phyloP scores from a whole-genome alignment of 2,888 invertebrate species.

The Peribatodes rhomboidaria region DNA sequence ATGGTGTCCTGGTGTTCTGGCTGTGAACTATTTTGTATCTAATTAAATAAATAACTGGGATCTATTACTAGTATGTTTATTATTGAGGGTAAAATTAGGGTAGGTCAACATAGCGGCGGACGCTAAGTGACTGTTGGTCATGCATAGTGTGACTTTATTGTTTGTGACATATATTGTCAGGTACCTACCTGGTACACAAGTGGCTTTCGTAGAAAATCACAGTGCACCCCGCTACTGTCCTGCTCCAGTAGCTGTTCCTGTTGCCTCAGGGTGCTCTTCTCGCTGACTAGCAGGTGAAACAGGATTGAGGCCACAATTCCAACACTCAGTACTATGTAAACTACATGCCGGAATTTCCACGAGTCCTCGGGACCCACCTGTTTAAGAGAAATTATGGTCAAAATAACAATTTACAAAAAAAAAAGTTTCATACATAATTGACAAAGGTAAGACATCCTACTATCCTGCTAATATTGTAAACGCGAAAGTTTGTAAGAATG shows the following conservation, averaged over 20 bases:
- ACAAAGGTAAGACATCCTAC: too few species aligned
- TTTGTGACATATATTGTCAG: background rate
- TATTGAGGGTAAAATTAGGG: too few species aligned
- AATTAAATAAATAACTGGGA: too few species aligned
- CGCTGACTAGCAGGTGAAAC: conserved; percentile 91
- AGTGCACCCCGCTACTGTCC: conserved; percentile 63
- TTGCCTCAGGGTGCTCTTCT: conserved; percentile 71
- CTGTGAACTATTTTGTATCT: too few species aligned
- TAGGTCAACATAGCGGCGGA: too few species aligned
- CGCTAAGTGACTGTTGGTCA: too few species aligned
- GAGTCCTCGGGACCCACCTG: conserved; percentile 89
- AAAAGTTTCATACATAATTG: too few species aligned
- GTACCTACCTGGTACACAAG: conserved; percentile 74
- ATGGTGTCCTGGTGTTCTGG: too few species aligned
- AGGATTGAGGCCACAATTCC: conserved; percentile 88
- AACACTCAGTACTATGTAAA: conserved; percentile 89
- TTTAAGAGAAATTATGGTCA: conserved; percentile 54
- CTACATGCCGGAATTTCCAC: conserved; percentile 89
- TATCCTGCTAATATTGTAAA: too few species aligned
- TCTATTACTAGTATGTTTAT: too few species aligned
- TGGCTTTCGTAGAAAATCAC: conserved; percentile 69
- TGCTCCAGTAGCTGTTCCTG: conserved; percentile 59
- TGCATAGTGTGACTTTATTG: background rate
- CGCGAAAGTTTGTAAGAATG: too few species aligned
- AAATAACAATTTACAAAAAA: background rate